These are phyloP conservation scores for Adineta ricciae DNA, from an alignment of 2,888 invertebrate species.

Conservation along the genomic window DNA sequence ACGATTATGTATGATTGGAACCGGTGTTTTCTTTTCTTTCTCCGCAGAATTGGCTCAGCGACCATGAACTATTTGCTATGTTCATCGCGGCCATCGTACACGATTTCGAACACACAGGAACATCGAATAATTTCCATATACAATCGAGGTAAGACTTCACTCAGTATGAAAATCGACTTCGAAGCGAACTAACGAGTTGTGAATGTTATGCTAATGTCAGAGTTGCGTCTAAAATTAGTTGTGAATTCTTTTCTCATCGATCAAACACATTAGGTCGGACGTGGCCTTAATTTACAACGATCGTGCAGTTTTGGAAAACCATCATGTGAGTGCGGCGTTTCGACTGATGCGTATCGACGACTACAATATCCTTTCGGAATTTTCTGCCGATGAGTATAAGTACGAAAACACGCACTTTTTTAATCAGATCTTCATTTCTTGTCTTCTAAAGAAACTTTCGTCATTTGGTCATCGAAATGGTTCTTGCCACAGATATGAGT, in stretches of 20 bases:
- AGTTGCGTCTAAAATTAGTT: neutral
- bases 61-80: constrained; percentile 82
- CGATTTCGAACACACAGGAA: constrained; percentile 90
- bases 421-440: neutral
- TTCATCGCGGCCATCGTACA: constrained; percentile 82
- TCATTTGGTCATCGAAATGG: constrained; percentile 85
- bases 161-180: too few species aligned
- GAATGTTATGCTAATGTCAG: too few species aligned
- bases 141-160: constrained; percentile 63
- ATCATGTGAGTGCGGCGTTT: constrained; percentile 76
- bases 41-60: constrained; percentile 75
- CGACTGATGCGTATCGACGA: constrained; percentile 77
- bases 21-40: neutral
- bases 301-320: constrained; percentile 75
- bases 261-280: constrained; percentile 58
- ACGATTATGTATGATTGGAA: neutral
- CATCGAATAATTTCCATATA: constrained; percentile 91
- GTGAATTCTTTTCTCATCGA: neutral
- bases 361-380: constrained; percentile 69
- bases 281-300: constrained; percentile 86
- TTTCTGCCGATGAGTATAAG: constrained; percentile 72
- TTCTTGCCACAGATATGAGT: constrained; percentile 92
- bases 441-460: constrained; percentile 66
- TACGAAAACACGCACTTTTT: too few species aligned
- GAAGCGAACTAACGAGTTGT: too few species aligned